Base-by-base conservation (phyloP, 1,140 invertebrate species). In the Heliconius congener region DNA sequence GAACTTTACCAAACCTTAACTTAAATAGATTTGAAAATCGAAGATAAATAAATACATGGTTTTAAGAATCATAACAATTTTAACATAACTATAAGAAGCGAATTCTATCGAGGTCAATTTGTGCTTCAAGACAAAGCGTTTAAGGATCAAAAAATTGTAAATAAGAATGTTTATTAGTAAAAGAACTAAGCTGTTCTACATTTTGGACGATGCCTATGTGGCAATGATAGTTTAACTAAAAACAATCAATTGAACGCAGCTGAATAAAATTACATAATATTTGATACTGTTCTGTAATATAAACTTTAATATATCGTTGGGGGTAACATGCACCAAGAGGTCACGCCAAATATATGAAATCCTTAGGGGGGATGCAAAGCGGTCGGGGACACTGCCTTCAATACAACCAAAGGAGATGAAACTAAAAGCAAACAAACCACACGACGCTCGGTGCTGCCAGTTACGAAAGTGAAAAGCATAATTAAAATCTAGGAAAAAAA, bases 311-410 rank as follows among this genome's bases (percentile, higher is more conserved):
- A 66, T 66, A 66, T 66, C 60, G 8, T 66, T 66, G 50, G 78
- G 39, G 91, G 88, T 86, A 85, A 85, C 93, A 94, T 94, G 93
- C 93, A 92, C 93, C 93, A 94, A 94, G 93, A 94, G 87, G 93
- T 93, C 93, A 94, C 93, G 93, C 93, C 93, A 94, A 93, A 90
- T 90, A 90, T 91, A 89, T 88, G 83, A 93, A 88, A 86, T 90
- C 87, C 80, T 90, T 82, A 85, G 92, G 93, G 90, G 87, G 87
- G 92, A 94, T 94, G 93, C 93, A 93, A 94, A 94, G 93, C 93
- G 89, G 92, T 92, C 91, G 92, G 92, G 92, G 93, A 93, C 93
- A 93, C 93, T 94, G 92, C 92, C 92, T 93, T 93, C 92, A 93
- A 91, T 92, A 91, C 88, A 94, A 92, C 87, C 91, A 93, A 90